Base-by-base conservation (phyloP, 2,113 vertebrate species). In the Mixornis gularis region DNA sequence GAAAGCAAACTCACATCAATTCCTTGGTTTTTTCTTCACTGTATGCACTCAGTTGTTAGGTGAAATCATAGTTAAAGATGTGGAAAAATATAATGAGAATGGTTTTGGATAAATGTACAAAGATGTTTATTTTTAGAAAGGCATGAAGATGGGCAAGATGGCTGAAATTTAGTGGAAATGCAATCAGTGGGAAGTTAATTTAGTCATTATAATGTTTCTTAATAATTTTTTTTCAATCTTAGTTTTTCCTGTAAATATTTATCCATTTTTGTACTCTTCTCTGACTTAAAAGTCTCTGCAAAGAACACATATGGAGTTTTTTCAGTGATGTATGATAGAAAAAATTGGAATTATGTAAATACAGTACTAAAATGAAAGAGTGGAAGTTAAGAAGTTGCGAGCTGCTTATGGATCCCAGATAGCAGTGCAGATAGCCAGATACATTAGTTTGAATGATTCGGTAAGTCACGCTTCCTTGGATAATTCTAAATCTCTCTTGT, bases 21-120 rank as follows among this genome's bases (percentile, higher is more conserved):
- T 87, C 36, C 41, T 32, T 72, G 34, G 0, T 56, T 53, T 64
- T 64, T 71, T 53, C 25, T 89, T 72, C 38, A 10, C 22, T 53
- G 9, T n/a, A 9, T 56, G 41, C 44, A 18, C 32, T 82, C 36
- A 74, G 12, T 87, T 64, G 34, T 78, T 74, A 69, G 29, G 27
- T 85, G 36, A 93, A 79, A 72, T 81, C 66, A 81, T 80, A 92
- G 66, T 60, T 85, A 69, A 71, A 93, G 70, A 69, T 76, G 62
- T 0, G 0, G 89, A 94, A 95, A 72, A 76, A 46, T 15, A 68
- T 91, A 65, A 85, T 72, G 78, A 89, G 53, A 44, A 21, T 29
- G 22, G 26, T 92, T 87, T 87, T 85, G 53, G n/a, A 13, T 66
- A 43, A 77, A 24, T 3, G 5, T 59, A 49, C 32, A 66, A 36